phyloP scores from a whole-genome alignment of 2,888 invertebrate genomes.

The Carabus problematicus region DNA sequence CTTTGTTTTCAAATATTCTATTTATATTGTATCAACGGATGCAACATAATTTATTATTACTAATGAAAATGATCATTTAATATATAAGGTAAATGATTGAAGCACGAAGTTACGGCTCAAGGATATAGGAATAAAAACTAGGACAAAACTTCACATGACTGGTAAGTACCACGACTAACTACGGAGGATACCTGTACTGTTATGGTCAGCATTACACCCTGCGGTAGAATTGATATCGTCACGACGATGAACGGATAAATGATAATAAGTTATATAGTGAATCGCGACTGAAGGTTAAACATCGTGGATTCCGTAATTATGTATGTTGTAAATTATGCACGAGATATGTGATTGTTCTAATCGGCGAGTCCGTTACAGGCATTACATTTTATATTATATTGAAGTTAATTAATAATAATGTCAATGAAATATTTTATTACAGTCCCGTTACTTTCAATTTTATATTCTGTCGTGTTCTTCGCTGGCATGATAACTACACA shows the following conservation, averaged over 20 bases:
- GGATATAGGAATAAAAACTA: too few species aligned
- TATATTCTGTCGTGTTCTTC: constrained; percentile 7
- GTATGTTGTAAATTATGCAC: constrained; percentile 31
- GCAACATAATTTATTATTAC: too few species aligned
- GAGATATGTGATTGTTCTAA: constrained; percentile 22
- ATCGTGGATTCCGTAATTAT: constrained; percentile 2
- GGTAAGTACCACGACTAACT: too few species aligned
- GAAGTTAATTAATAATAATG: constrained; percentile 20
- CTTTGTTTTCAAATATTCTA: too few species aligned
- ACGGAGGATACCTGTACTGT: too few species aligned
- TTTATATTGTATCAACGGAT: too few species aligned
- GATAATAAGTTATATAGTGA: not conserved
- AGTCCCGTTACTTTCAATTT: constrained; percentile 5
- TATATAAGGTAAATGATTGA: too few species aligned
- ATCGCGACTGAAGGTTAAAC: constrained; percentile 14
- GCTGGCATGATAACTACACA: not conserved
- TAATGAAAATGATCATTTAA: too few species aligned
- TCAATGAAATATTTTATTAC: constrained; percentile 38
- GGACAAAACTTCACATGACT: too few species aligned
- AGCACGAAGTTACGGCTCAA: too few species aligned
- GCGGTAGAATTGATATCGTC: not conserved
- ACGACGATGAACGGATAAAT: not conserved
- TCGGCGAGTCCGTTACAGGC: constrained; percentile 7
- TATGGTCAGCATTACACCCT: too few species aligned
- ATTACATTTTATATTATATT: constrained; percentile 5